Evolutionary conservation across 2,888 invertebrate species (phyloP).

Genomic region (Pocota personata): DNA sequence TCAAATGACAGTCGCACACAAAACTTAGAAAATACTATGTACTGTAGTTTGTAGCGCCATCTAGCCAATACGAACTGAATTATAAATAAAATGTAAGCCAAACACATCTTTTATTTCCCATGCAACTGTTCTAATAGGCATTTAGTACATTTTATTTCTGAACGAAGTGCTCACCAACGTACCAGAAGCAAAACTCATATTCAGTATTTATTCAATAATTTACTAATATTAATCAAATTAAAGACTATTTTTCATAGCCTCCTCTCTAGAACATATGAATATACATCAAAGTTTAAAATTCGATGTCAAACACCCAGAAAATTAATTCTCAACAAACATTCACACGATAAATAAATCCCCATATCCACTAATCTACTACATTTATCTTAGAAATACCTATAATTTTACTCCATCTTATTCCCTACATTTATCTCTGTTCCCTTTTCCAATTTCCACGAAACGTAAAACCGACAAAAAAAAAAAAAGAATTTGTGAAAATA

Average conservation of each 20-base stretch:
- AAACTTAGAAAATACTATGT: too few species aligned
- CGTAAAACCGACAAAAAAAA: constrained; percentile 19
- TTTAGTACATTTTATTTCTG: not conserved
- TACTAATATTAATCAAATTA: not conserved
- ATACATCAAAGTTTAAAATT: too few species aligned
- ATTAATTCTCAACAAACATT: not conserved
- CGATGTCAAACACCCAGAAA: not conserved
- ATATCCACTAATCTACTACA: constrained; percentile 53
- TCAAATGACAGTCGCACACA: too few species aligned
- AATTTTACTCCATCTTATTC: constrained; percentile 36
- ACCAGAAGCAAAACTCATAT: not conserved
- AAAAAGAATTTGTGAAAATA: constrained; percentile 31
- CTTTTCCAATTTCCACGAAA: constrained; percentile 31
- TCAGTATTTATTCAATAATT: too few species aligned
- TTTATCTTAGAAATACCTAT: constrained; percentile 37
- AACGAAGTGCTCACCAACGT: not conserved
- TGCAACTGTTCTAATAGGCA: not conserved
- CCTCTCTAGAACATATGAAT: too few species aligned
- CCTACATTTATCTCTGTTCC: constrained; percentile 59
- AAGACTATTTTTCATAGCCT: not conserved
- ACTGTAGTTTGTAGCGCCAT: too few species aligned
- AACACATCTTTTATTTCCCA: not conserved
- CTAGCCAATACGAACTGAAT: too few species aligned
- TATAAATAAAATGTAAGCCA: too few species aligned
- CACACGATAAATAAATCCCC: not conserved